These are phyloP conservation scores for Synergus japonicus DNA, from an alignment of 2,888 invertebrate genomes.

Conservation along the genomic window DNA sequence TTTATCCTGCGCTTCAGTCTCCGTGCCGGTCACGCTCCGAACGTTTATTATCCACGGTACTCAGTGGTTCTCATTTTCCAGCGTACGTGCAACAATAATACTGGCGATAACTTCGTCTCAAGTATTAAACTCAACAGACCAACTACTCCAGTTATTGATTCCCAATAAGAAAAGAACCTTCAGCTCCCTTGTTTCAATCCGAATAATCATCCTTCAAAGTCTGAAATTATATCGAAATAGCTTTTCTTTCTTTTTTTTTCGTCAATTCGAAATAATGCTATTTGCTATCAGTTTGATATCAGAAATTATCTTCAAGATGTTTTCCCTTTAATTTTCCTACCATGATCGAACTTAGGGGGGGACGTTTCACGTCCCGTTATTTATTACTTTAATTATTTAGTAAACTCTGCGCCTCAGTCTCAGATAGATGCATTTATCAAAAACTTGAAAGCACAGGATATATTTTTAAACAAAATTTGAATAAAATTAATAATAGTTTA, in stretches of 20 bases:
- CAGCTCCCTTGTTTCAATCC: background rate
- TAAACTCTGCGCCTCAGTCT: too few relatives aligned
- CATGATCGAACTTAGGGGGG: too few relatives aligned
- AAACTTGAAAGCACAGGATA: background rate
- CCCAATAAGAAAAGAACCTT: constrained; percentile 7
- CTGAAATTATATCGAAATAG: background rate
- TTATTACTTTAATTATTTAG: too few relatives aligned
- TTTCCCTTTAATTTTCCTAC: background rate
- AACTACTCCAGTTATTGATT: constrained; percentile 32
- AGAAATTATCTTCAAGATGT: background rate
- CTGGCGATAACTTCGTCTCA: constrained; percentile 30
- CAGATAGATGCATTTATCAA: too few relatives aligned
- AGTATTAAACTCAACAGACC: constrained; percentile 38
- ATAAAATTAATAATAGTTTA: background rate
- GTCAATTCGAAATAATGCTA: too few relatives aligned
- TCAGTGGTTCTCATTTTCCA: constrained; percentile 42
- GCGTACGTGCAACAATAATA: constrained; percentile 40
- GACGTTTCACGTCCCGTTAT: too few relatives aligned
- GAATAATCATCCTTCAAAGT: background rate
- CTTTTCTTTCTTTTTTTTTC: too few relatives aligned
- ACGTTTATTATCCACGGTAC: constrained; percentile 53
- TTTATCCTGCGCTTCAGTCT: constrained; percentile 51
- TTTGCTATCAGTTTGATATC: background rate
- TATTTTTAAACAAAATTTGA: background rate
- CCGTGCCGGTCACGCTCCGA: constrained; percentile 52